A percentile compares a stretch with the other conserved stretches of the same genome.
Evolutionary conservation across 2,888 invertebrate species (phyloP).

Genomic region (Perdita meconis): DNA sequence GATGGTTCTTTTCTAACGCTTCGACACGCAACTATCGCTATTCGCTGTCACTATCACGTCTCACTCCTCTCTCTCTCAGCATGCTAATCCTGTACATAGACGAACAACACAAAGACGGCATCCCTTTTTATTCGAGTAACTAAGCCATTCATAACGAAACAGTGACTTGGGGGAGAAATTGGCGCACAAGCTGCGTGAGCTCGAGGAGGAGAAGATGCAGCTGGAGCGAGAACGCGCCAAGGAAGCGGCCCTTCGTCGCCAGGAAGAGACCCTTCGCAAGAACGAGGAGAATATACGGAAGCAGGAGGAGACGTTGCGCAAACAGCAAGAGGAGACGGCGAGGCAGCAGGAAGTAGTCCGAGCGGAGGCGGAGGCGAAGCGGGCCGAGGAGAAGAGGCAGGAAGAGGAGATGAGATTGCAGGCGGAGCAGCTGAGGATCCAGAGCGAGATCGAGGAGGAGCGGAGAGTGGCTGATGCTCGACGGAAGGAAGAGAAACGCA

Average conservation of each 20-base stretch:
- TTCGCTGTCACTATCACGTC: slow-evolving; percentile 21
- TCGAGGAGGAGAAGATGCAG: slow-evolving; percentile 85
- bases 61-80: slow-evolving; percentile 1
- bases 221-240: slow-evolving; percentile 84
- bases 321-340: slow-evolving; percentile 70
- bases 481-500: slow-evolving; percentile 85
- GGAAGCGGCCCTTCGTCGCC: slow-evolving; percentile 76
- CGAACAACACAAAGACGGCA: neutral
- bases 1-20: slow-evolving; percentile 48
- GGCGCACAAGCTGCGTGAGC: slow-evolving; percentile 85
- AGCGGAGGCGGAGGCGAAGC: slow-evolving; percentile 70
- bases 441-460: slow-evolving; percentile 78
- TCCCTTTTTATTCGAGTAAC: slow-evolving; percentile 39
- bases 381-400: slow-evolving; percentile 73
- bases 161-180: slow-evolving; percentile 86
- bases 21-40: slow-evolving; percentile 37
- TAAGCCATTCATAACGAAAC: slow-evolving; percentile 49
- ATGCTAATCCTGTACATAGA: slow-evolving; percentile 21
- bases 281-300: slow-evolving; percentile 81
- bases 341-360: slow-evolving; percentile 73
- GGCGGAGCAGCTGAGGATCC: slow-evolving; percentile 76
- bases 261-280: slow-evolving; percentile 80
- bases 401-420: slow-evolving; percentile 75
- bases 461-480: slow-evolving; percentile 77
- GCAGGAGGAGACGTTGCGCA: slow-evolving; percentile 75